Base-by-base conservation (phyloP, 2,888 invertebrate genomes). In the Dasysyrphus albostriatus region DNA sequence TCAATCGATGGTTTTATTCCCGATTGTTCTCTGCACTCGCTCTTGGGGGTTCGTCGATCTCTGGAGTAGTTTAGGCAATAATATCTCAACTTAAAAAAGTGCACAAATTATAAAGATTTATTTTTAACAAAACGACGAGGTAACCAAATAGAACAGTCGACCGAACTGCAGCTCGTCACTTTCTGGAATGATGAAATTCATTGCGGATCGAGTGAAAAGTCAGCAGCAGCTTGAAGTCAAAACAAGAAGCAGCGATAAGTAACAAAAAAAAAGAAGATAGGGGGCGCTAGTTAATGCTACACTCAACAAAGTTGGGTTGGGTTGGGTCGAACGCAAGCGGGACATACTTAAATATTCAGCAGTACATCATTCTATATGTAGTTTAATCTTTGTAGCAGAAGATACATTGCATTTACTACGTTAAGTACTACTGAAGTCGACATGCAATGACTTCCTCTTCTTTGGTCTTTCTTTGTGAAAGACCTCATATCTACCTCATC, bases 81-180 rank as follows among this genome's bases (percentile, higher is more conserved):
- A 2, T 72, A 19, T 63, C 29, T 65, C 42, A 79, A 72, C 16
- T 59, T 70, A 32, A 63, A 24, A 65, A 67, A 49, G 39, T 72
- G 54, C 44, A 44, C 58, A 58, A 75, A 49, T 63, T 19, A 24
- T 24, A 70, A 61, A 69, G 29, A 29, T 24, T 14, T 6, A 7
- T 54, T 14, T 54, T 5, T 49, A 49, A 49, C 14, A 32, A 34
- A 87, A 79, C 75, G 75, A 75, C 87, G 87, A 24, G 72, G 70
- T 74, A 87, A 70, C 72, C 72, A 87, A 83, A 83, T 75, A 83
- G 83, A 87, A 87, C 87, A 76, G 37, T 75, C 65, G 78, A 87
- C 87, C 87, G 87, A 83, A 87, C 78, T 87, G 87, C 83, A 87
- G 83, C 87, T 87, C 87, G 87, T 83, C 83, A 87, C 87, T 87